Percentiles rank a stretch among this genome's conserved stretches.
Conservation (phyloP, 2,113 vertebrate species). For the Urocitellus parryii region DNA sequence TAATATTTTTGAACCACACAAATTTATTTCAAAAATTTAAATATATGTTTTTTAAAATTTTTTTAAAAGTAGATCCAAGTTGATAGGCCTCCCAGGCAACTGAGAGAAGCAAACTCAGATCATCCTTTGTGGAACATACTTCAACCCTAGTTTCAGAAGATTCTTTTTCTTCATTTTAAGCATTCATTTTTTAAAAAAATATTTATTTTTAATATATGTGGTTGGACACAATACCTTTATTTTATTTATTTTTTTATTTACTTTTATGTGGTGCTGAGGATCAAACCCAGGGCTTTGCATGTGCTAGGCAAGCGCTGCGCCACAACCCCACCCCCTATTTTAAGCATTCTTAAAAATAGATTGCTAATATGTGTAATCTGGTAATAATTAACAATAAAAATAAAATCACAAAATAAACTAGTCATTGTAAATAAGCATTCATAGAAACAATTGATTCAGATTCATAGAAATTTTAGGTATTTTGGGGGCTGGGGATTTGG, state of each 20-base stretch:
- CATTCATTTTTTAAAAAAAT: background rate
- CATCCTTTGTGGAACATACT: no score
- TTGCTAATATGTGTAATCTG: background rate
- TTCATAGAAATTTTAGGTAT: background rate
- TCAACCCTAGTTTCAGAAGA: background rate
- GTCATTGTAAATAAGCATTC: background rate
- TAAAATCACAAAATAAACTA: background rate
- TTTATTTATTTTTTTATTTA: no score
- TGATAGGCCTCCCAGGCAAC: background rate
- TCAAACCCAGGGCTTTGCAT: no score
- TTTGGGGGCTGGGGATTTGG: no score
- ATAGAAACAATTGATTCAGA: background rate
- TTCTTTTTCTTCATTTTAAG: background rate
- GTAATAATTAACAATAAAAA: background rate
- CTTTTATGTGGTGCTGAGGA: no score
- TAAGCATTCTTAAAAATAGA: background rate
- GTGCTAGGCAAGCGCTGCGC: no score
- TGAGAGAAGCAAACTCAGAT: background rate
- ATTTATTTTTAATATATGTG: no score
- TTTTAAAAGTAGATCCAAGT: background rate
- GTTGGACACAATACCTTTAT: no score
- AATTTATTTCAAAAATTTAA: slow-evolving; percentile 21
- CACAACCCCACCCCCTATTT: background rate
- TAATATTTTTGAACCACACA: slow-evolving; percentile 2
- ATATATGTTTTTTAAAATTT: background rate